Base-by-base conservation (phyloP, 2,888 invertebrate genomes). In the Caenorhabditis doughertyi region DNA sequence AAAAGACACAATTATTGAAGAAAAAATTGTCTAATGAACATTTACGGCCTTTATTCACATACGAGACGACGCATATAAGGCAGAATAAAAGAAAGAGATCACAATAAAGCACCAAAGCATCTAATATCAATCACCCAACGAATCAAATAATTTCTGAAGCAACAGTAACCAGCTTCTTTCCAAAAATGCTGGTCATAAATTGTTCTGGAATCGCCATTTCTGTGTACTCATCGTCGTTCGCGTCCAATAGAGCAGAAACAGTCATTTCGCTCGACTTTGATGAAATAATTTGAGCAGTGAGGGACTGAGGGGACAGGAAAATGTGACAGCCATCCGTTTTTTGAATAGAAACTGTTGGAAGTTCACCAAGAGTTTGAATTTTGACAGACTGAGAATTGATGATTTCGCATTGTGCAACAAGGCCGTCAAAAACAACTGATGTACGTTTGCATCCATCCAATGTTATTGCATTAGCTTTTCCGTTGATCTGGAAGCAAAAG, bases 321-420 rank as follows among this genome's bases (percentile, higher is more conserved):
- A 99, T 95, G 94, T 97, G 76, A 92, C 97, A 97, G 27, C 98
- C 98, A 93, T 99, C 98, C 71, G 97, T 97, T 94, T 99, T 99
- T 93, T 99, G 98, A 92, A 99, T 95, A 39, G 96, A 96, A 90
- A 99, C 95, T 11, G 98, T 98, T 76, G 98, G 97, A 91, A 98
- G 96, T 92, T 95, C 95, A 79, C 96, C 97, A 91, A 96, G 94
- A 64, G 96, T 96, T 96, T 97, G 93, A 13, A 92, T 89, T 44
- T 99, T 96, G 86, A 97, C 96, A 67, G 97, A 96, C 93, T 97
- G 97, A 93, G 97, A 98, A 93, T 99, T 99, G 92, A 99, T 96
- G 92, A 98, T 96, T 93, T 99, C 99, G 87, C 97, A 94, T 85
- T 96, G 95, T 64, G 98, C 95, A 16, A 99, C 96, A 85, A 98